Percentiles rank a stretch among this genome's conserved stretches.
phyloP scores from a whole-genome alignment of 2,797 vertebrate genomes.

The Naso thynnoides region DNA sequence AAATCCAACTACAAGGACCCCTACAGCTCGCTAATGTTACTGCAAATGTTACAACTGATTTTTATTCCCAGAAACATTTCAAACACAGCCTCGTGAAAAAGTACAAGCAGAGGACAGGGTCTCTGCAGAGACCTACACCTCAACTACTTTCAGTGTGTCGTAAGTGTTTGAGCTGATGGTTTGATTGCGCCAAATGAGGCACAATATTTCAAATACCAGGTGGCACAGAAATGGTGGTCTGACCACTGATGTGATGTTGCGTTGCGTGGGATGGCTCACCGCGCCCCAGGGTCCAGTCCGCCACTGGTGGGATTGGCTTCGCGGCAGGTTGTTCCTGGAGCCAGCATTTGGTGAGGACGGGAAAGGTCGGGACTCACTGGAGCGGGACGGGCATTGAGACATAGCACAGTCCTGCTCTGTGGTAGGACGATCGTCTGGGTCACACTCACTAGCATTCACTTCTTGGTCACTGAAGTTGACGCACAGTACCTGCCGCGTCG shows the following conservation, averaged over 20 bases:
- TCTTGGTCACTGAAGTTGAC: constrained; percentile 93
- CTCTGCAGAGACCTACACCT: too few species aligned
- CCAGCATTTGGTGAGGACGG: constrained; percentile 77
- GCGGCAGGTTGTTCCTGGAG: constrained; percentile 81
- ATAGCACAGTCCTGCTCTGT: constrained; percentile 94
- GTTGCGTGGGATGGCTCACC: constrained; percentile 83
- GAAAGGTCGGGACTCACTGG: constrained; percentile 81
- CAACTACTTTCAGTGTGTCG: too few species aligned
- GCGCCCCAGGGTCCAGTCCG: constrained; percentile 98
- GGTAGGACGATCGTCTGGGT: constrained; percentile 91
- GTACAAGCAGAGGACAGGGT: too few species aligned
- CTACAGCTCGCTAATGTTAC: neutral
- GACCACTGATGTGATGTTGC: neutral
- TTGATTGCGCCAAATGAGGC: neutral
- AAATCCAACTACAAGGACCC: neutral
- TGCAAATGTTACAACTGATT: too few species aligned
- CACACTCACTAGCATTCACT: constrained; percentile 91
- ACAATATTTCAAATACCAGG: constrained; percentile 4
- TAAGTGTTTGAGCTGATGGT: neutral
- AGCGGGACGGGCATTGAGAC: constrained; percentile 91
- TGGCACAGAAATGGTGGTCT: neutral
- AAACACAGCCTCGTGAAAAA: too few species aligned
- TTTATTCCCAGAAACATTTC: too few species aligned
- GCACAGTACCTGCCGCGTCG: constrained; percentile 92
- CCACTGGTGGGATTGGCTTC: constrained; percentile 92